Percentiles rank a stretch among this genome's conserved stretches.
phyloP scores from a whole-genome alignment of 2,113 vertebrate genomes.

The Jacana jacana region DNA sequence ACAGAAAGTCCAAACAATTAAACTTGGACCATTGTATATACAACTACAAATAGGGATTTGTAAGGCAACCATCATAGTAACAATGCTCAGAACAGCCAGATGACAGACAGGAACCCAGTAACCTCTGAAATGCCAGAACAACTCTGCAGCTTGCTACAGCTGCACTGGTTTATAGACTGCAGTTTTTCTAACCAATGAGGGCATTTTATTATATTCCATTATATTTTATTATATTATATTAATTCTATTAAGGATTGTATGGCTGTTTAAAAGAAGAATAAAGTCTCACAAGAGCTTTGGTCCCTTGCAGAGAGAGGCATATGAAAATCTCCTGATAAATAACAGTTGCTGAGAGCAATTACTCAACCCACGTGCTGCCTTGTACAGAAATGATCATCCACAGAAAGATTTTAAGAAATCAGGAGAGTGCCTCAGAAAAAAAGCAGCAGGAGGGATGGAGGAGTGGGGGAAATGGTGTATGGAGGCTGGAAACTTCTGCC shows the following conservation, averaged over 20 bases:
- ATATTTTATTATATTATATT: not conserved
- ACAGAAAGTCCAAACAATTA: not conserved
- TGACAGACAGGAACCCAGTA: not conserved
- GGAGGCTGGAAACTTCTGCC: slow-evolving; percentile 36
- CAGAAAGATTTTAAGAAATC: not conserved
- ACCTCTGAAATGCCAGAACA: not conserved
- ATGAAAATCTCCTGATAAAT: slow-evolving; percentile 44
- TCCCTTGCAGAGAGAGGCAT: not conserved
- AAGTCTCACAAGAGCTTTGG: not conserved
- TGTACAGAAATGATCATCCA: slow-evolving; percentile 31
- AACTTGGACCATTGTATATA: not conserved
- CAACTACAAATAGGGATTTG: not conserved
- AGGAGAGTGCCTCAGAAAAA: not conserved
- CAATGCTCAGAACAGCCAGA: not conserved
- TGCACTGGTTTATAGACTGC: not conserved
- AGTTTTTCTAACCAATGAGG: not conserved
- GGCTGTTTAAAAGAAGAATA: slow-evolving; percentile 2
- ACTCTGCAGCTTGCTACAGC: not conserved
- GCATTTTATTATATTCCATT: not conserved
- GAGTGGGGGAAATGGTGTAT: not conserved
- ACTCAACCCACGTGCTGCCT: slow-evolving; percentile 1
- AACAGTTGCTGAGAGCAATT: slow-evolving; percentile 47
- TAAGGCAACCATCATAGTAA: not conserved
- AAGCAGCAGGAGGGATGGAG: slow-evolving; percentile 31
- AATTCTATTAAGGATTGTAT: not conserved